Base-by-base conservation (phyloP, 2,888 invertebrate species). In the Pheosia gnoma region DNA sequence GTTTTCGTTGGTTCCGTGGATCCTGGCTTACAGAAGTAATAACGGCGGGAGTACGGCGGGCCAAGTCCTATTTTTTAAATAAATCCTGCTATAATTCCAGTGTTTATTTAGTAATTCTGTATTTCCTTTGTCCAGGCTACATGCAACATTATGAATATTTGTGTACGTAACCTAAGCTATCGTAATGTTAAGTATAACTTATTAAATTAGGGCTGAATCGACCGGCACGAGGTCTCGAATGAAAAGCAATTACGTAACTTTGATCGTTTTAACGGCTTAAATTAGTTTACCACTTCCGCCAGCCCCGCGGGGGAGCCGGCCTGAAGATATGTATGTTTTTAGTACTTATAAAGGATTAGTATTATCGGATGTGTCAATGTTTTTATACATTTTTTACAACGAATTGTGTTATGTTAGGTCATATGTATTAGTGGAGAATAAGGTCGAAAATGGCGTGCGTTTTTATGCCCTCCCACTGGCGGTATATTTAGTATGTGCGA, bases 301-400 rank as follows among this genome's bases (percentile, higher is more conserved):
- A 37, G 11, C 53, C 37, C 55, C 38, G 39, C 38, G 39, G 11
- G n/a, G 39, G 38, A 39, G 37, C 53, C 9, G 39, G 57, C 60
- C 57, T 57, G 53, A 63, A 59, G 62, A 54, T 52, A 60, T 51
- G 67, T 71, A 69, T 68, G 76, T 70, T 72, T 75, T 74, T 74
- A 81, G 86, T 88, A 86, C 86, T 86, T 89, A 87, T 80, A 72
- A 80, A 71, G 60, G 55, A 68, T 79, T 86, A 88, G 85, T 87
- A 86, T 85, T 89, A 87, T 70, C n/a, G 65, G 59, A 81, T 62
- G 84, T 82, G 85, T 88, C 86, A 86, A 87, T 84, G 86, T 82
- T 90, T 88, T 91, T 90, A 88, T 90, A 92, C 85, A 88, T 87
- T 89, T 89, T 55, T 85, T 91, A 91, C 90, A 88, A 90, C 87